A percentile compares a stretch with the other conserved stretches of the same genome.
Evolutionary conservation across 2,113 vertebrate genomes (phyloP).

Genomic region (Pteronura brasiliensis): DNA sequence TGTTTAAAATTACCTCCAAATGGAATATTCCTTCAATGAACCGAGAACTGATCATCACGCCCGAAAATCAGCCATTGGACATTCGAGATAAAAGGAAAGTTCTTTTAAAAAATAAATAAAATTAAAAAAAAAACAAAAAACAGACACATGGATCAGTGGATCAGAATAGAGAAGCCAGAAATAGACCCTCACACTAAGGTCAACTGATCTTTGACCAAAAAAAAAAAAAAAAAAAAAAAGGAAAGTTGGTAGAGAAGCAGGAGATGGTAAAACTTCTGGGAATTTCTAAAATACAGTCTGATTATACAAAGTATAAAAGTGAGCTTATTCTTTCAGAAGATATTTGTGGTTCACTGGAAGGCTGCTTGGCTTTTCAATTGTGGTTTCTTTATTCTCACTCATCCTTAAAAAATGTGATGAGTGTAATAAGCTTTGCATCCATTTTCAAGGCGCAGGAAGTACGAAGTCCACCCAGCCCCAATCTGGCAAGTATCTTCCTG

Average conservation of each 20-base stretch:
- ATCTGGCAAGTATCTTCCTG: not conserved
- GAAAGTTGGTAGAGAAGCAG: constrained; percentile 40
- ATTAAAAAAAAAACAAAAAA: no score
- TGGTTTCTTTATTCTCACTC: constrained; percentile 72
- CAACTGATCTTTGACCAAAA: no score
- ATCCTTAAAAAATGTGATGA: constrained; percentile 64
- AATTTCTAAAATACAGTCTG: not conserved
- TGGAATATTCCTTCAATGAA: not conserved
- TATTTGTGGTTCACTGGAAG: constrained; percentile 69
- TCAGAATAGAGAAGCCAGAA: no score
- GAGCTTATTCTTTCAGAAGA: constrained; percentile 49
- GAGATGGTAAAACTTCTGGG: not conserved
- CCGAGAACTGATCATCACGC: not conserved
- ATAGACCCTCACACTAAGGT: no score
- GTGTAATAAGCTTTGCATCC: not conserved
- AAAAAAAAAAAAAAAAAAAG: not conserved
- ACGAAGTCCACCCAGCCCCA: not conserved
- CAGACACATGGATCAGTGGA: no score
- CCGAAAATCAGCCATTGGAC: not conserved
- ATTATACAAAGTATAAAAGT: constrained; percentile 37
- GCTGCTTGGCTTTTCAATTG: constrained; percentile 29
- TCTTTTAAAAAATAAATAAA: not conserved
- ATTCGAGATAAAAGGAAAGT: not conserved
- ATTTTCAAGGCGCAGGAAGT: not conserved
- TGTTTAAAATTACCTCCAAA: not conserved